These are phyloP conservation scores for Cetonia aurata DNA, from an alignment of 2,888 invertebrate species.

Conservation along the genomic window DNA sequence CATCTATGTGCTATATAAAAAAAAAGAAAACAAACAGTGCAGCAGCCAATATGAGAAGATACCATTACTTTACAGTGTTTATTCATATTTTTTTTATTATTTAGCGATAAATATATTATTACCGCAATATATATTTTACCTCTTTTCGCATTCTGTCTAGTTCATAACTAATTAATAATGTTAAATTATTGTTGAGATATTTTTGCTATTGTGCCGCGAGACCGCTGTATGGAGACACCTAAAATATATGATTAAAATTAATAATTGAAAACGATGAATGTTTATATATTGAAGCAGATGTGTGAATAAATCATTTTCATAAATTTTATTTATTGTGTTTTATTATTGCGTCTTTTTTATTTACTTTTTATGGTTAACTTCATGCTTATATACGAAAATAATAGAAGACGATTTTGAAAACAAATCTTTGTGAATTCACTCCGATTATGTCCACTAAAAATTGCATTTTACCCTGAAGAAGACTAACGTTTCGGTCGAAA, in stretches of 20 bases:
- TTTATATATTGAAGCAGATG: slow-evolving; percentile 43
- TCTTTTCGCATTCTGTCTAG: slow-evolving; percentile 31
- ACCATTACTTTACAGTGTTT: slow-evolving; percentile 23
- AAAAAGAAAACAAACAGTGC: background rate
- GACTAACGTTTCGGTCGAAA: too few species aligned
- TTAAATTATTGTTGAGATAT: slow-evolving; percentile 43
- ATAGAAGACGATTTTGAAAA: too few species aligned
- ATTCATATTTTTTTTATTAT: slow-evolving; percentile 34
- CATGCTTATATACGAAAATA: too few species aligned
- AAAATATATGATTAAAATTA: slow-evolving; percentile 7
- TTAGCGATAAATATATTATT: slow-evolving; percentile 34
- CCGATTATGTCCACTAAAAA: too few species aligned
- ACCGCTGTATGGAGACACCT: slow-evolving; percentile 33
- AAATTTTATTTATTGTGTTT: slow-evolving; percentile 40
- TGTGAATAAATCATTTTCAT: slow-evolving; percentile 45
- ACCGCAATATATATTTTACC: slow-evolving; percentile 1
- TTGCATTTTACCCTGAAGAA: too few species aligned
- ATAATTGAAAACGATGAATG: slow-evolving; percentile 30
- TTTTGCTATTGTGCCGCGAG: slow-evolving; percentile 41
- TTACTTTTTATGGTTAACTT: too few species aligned
- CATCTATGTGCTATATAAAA: slow-evolving; percentile 19
- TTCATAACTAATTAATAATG: slow-evolving; percentile 18
- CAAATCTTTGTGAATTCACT: too few species aligned
- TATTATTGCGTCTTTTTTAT: too few species aligned
- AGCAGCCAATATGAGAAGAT: background rate